Conservation (phyloP, 2,888 invertebrate genomes). For the Sphaeridia pumilis region DNA sequence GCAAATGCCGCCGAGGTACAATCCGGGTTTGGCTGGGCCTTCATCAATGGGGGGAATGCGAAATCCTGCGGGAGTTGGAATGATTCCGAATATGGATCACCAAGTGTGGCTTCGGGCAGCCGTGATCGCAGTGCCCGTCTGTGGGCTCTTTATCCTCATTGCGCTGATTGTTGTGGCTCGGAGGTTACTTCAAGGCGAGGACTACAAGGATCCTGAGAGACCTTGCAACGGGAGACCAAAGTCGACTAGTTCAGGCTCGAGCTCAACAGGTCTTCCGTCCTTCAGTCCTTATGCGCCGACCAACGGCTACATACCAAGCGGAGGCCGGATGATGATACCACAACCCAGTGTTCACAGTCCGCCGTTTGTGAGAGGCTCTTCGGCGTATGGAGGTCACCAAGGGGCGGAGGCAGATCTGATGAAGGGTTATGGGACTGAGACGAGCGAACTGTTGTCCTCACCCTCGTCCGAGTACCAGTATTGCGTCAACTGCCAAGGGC, state of each 20-base stretch:
- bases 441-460: not conserved
- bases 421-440: not conserved
- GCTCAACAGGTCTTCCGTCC: not conserved
- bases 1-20: slow-evolving; percentile 12
- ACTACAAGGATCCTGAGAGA: slow-evolving; percentile 22
- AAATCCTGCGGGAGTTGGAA: not conserved
- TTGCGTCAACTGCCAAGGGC: not conserved
- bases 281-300: not conserved
- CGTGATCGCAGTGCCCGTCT: slow-evolving; percentile 25
- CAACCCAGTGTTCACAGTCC: not conserved
- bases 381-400: too few species aligned
- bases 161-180: slow-evolving; percentile 22
- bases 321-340: not conserved
- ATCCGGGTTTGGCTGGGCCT: not conserved
- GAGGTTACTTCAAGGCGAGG: slow-evolving; percentile 19
- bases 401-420: too few species aligned
- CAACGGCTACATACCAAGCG: not conserved
- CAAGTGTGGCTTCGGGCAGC: slow-evolving; percentile 26
- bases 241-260: slow-evolving; percentile 6
- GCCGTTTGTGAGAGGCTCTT: too few species aligned
- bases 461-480: slow-evolving; percentile 1
- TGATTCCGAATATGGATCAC: slow-evolving; percentile 17
- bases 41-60: slow-evolving; percentile 4
- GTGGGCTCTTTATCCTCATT: slow-evolving; percentile 26
- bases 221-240: slow-evolving; percentile 8